phyloP scores from a whole-genome alignment of 2,113 vertebrate genomes.

The Aptenodytes patagonicus region DNA sequence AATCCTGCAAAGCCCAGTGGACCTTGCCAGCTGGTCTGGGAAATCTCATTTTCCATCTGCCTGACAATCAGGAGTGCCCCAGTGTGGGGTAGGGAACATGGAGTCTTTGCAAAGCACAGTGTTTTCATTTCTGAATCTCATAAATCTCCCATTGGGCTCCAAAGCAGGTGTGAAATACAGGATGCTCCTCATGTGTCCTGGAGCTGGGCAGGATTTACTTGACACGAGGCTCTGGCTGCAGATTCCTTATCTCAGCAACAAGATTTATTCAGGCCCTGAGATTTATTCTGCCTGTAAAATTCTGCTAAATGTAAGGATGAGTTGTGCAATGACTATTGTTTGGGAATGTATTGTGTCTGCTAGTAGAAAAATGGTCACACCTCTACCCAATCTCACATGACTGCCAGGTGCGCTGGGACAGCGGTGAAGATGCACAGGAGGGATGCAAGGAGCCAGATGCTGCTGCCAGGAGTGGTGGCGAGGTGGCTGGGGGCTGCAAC shows the following conservation, averaged over 20 bases:
- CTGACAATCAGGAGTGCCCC: background rate
- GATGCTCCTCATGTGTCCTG: background rate
- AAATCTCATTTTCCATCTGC: background rate
- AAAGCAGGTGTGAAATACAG: conserved; percentile 25
- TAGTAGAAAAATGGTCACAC: conserved; percentile 11
- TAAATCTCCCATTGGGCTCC: background rate
- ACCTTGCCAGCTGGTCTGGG: background rate
- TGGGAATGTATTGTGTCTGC: conserved; percentile 35
- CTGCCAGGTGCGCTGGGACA: background rate
- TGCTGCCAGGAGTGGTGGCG: background rate
- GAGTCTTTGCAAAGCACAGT: background rate
- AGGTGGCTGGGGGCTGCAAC: background rate
- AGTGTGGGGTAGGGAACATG: background rate
- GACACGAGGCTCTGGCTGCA: background rate
- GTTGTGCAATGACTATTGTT: conserved; percentile 37
- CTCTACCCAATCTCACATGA: background rate
- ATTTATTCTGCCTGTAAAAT: conserved; percentile 38
- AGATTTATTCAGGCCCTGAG: conserved; percentile 10
- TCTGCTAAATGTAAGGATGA: conserved; percentile 8
- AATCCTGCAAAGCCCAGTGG: background rate
- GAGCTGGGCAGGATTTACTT: conserved; percentile 32
- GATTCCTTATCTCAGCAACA: background rate
- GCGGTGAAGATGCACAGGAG: accelerated
- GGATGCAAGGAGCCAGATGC: background rate
- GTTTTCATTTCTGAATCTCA: background rate